These are phyloP conservation scores for Stenolophus ochropezus DNA, from an alignment of 2,888 invertebrate species.

Conservation along the genomic window DNA sequence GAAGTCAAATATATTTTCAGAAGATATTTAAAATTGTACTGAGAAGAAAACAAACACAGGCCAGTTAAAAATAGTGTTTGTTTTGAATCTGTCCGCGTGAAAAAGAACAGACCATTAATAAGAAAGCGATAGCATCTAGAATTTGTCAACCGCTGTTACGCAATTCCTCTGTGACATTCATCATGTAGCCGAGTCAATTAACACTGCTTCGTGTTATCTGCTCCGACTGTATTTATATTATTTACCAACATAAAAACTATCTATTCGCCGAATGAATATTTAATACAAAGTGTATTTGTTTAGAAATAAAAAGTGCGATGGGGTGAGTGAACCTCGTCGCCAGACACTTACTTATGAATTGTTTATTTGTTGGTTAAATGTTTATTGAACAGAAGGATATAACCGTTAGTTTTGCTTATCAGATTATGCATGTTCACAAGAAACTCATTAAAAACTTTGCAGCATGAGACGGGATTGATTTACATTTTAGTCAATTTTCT, in stretches of 20 bases:
- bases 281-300: conserved; percentile 15
- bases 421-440: conserved; percentile 42
- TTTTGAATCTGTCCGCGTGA: neutral
- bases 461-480: conserved; percentile 8
- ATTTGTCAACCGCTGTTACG: neutral
- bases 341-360: conserved; percentile 41
- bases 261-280: conserved; percentile 17
- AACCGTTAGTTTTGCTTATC: conserved; percentile 27
- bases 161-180: neutral
- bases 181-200: neutral
- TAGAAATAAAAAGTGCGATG: neutral
- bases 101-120: neutral
- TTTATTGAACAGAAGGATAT: conserved; percentile 34
- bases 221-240: conserved; percentile 2
- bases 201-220: neutral
- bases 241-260: neutral
- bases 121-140: neutral
- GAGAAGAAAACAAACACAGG: no score
- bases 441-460: conserved; percentile 44
- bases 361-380: conserved; percentile 40
- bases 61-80: neutral
- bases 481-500: conserved; percentile 28
- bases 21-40: no score
- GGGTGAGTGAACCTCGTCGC: conserved; percentile 9
- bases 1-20: no score